Evolutionary conservation across 2,113 vertebrate species (phyloP).

Genomic region (Microtus oregoni): DNA sequence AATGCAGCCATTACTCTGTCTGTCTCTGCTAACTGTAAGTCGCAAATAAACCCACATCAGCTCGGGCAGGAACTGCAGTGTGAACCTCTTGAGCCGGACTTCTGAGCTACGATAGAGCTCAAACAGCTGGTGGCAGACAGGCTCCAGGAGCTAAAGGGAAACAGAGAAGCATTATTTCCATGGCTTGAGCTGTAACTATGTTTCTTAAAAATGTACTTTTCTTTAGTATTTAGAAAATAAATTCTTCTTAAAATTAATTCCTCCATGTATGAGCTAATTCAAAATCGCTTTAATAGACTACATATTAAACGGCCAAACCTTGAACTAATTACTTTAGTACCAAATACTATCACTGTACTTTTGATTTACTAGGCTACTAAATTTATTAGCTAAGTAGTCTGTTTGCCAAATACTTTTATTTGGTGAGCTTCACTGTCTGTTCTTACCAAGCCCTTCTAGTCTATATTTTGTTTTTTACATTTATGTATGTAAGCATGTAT

Average conservation of each 20-base stretch:
- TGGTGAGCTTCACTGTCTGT: slow-evolving; percentile 17
- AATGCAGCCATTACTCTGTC: slow-evolving; percentile 98
- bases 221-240: slow-evolving; percentile 49
- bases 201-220: background rate
- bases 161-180: slow-evolving; percentile 52
- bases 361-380: background rate
- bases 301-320: slow-evolving; percentile 39
- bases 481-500: background rate
- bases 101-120: slow-evolving; percentile 97
- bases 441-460: slow-evolving; percentile 27
- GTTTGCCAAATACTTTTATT: slow-evolving; percentile 49
- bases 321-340: slow-evolving; percentile 23
- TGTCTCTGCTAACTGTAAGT: slow-evolving; percentile 94
- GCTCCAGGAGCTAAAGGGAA: slow-evolving; percentile 94
- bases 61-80: slow-evolving; percentile 97
- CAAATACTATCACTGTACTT: slow-evolving; percentile 9
- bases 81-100: slow-evolving; percentile 95
- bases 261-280: slow-evolving; percentile 34
- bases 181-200: background rate
- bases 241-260: slow-evolving; percentile 49
- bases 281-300: slow-evolving; percentile 28
- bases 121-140: slow-evolving; percentile 98
- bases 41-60: slow-evolving; percentile 97
- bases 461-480: background rate
- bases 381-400: slow-evolving; percentile 26